These are phyloP conservation scores for Leucophenga maculata DNA, from an alignment of 2,888 invertebrate species.

Conservation along the genomic window DNA sequence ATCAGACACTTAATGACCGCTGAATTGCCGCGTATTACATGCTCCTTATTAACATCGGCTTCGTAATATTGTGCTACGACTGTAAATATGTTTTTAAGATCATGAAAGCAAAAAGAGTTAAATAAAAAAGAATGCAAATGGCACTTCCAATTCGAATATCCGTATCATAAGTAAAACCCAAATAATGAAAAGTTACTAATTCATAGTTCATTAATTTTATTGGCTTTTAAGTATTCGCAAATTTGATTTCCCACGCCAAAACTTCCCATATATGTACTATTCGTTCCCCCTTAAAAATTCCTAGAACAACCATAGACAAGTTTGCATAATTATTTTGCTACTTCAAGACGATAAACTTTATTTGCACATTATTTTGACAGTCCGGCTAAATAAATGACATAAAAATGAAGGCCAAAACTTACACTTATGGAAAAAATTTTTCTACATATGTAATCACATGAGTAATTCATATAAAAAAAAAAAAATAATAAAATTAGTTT, in stretches of 20 bases:
- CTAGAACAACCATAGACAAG: conserved; percentile 41
- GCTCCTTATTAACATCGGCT: conserved; percentile 92
- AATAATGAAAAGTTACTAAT: too few species aligned
- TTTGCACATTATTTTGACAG: not conserved
- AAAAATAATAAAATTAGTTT: too few species aligned
- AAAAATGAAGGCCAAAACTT: too few species aligned
- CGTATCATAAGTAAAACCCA: too few species aligned
- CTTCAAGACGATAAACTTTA: not conserved
- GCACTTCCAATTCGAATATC: too few species aligned
- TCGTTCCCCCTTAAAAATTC: conserved; percentile 43
- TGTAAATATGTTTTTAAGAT: conserved; percentile 71
- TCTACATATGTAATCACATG: too few species aligned
- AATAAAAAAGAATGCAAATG: not conserved
- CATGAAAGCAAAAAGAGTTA: not conserved
- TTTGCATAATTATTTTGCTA: not conserved
- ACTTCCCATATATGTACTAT: conserved; percentile 24
- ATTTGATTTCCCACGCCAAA: not conserved
- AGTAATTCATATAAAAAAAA: not conserved
- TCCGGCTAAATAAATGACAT: too few species aligned
- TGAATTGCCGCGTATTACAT: conserved; percentile 89
- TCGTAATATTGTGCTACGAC: conserved; percentile 93
- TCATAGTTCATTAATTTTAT: too few species aligned
- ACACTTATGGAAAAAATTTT: too few species aligned
- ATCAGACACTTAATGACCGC: conserved; percentile 91
- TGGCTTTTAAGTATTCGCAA: too few species aligned